Percentiles rank a stretch among this genome's conserved stretches.
These are phyloP conservation scores for Cyprinodon brontotheroides DNA, from an alignment of 2,113 vertebrate species.

Conservation along the genomic window DNA sequence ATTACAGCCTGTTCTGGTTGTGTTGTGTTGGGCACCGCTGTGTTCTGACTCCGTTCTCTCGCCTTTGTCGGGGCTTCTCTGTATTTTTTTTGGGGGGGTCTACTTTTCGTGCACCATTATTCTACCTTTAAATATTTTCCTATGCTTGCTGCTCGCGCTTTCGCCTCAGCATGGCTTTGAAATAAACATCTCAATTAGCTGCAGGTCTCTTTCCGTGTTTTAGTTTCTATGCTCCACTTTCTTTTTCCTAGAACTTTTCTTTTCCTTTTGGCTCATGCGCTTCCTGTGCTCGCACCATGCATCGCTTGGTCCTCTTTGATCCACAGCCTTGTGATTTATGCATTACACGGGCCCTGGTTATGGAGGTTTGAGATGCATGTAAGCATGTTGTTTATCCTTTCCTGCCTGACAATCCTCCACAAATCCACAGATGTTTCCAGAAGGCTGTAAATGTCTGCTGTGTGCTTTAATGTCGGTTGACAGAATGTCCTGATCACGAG, in stretches of 20 bases:
- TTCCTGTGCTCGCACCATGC: conserved; percentile 4
- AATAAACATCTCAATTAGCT: conserved; percentile 59
- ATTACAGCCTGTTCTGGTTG: conserved; percentile 78
- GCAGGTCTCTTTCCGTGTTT: conserved; percentile 37
- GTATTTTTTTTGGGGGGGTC: conserved; percentile 33
- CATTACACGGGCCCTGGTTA: conserved; percentile 58
- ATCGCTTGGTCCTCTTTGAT: conserved; percentile 33
- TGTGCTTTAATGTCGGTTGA: conserved; percentile 57
- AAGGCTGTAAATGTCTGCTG: conserved; percentile 57
- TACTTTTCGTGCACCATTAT: neutral
- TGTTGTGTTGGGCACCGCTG: conserved; percentile 66
- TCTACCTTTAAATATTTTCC: conserved; percentile 47
- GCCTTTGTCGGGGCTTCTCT: conserved; percentile 62
- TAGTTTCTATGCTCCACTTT: conserved; percentile 7
- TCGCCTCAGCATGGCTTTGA: conserved; percentile 42
- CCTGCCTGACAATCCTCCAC: conserved; percentile 47
- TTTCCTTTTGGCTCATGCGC: conserved; percentile 12
- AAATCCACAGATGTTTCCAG: conserved; percentile 63
- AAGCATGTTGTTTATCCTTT: conserved; percentile 64
- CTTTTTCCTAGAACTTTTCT: conserved; percentile 24
- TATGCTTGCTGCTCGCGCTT: conserved; percentile 34
- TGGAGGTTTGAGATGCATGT: conserved; percentile 46
- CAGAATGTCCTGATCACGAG: conserved; percentile 43
- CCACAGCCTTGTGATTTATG: conserved; percentile 41
- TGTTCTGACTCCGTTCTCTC: conserved; percentile 67